Percentiles rank a stretch among this genome's conserved stretches.
These are phyloP conservation scores for Sarcoramphus papa DNA, from an alignment of 2,797 vertebrate species.

Conservation along the genomic window DNA sequence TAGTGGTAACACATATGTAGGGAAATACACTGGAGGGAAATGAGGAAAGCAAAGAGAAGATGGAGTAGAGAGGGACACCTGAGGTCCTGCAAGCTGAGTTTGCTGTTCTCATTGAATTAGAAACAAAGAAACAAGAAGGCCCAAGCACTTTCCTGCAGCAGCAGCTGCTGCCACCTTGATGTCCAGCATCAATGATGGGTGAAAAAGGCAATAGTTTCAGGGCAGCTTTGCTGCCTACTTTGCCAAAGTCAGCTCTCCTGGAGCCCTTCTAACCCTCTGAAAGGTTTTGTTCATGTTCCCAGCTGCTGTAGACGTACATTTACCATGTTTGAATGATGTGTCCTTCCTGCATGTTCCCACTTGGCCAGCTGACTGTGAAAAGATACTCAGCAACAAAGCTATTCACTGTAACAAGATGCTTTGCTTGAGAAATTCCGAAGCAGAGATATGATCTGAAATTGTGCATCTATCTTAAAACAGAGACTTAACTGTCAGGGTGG, in stretches of 20 bases:
- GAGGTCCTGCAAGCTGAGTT: not conserved
- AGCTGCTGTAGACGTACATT: not conserved
- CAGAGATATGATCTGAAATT: not conserved
- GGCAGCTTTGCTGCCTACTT: not conserved
- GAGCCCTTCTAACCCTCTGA: not conserved
- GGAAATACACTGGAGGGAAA: not conserved
- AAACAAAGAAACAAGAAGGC: not conserved
- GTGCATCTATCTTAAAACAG: not conserved
- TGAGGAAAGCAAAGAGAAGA: not conserved
- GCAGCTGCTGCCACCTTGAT: not conserved
- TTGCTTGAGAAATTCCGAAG: not conserved
- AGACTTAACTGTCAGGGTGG: not conserved
- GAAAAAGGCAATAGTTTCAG: not conserved
- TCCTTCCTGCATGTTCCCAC: not conserved
- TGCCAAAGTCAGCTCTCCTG: not conserved
- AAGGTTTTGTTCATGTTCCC: not conserved
- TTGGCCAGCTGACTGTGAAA: not conserved
- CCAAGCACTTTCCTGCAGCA: not conserved
- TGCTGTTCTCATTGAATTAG: not conserved
- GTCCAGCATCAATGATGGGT: not conserved
- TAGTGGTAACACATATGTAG: not conserved
- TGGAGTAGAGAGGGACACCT: not conserved
- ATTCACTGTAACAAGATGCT: not conserved
- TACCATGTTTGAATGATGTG: not conserved
- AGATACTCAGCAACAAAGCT: not conserved